Evolutionary conservation across 2,113 vertebrate genomes (phyloP).

Genomic region (Esox niger): DNA sequence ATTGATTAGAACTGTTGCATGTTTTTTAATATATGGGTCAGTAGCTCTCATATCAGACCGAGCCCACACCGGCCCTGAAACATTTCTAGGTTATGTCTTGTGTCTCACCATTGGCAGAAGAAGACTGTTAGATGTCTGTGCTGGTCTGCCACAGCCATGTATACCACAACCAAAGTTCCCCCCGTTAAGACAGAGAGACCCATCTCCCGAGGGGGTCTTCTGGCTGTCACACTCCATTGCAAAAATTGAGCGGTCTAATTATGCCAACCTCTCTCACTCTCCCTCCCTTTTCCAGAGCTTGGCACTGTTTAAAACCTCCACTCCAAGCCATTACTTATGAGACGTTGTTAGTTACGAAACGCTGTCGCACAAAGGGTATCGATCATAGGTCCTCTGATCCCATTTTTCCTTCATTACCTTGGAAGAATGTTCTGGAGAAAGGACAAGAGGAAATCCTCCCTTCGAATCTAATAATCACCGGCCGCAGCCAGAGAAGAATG

Average conservation of each 20-base stretch:
- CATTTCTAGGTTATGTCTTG: too few relatives aligned
- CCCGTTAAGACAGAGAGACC: not conserved
- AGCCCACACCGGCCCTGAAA: too few relatives aligned
- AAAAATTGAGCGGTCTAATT: not conserved
- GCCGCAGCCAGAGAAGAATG: not conserved
- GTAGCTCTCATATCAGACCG: too few relatives aligned
- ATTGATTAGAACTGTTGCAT: too few relatives aligned
- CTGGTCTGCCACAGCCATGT: not conserved
- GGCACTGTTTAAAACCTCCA: not conserved
- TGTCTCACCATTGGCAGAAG: not conserved
- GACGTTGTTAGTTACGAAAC: too few relatives aligned
- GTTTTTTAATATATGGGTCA: too few relatives aligned
- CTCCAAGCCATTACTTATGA: not conserved
- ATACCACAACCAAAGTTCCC: not conserved
- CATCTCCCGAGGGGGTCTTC: not conserved
- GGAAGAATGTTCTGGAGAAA: not conserved
- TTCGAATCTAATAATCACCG: slow-evolving; percentile 14
- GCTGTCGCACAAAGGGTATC: too few relatives aligned
- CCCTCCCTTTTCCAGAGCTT: not conserved
- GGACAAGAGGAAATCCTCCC: not conserved
- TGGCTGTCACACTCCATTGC: not conserved
- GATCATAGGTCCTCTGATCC: too few relatives aligned
- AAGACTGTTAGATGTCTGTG: not conserved
- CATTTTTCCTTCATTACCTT: too few relatives aligned
- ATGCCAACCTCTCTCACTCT: not conserved